Base-by-base conservation (phyloP, 2,888 invertebrate genomes). In the Drosophila putrida region DNA sequence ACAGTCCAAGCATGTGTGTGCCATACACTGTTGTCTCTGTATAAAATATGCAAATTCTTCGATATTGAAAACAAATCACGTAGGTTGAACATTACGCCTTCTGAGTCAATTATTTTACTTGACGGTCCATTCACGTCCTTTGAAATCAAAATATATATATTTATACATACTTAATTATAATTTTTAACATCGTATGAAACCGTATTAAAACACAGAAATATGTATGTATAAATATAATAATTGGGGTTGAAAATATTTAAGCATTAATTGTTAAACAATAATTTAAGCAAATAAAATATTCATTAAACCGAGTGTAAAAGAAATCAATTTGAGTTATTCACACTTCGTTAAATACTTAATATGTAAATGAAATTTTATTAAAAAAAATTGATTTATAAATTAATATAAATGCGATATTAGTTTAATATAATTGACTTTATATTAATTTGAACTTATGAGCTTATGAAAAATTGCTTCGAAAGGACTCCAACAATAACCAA, bases 31-130 rank as follows among this genome's bases (percentile, higher is more conserved):
- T 62, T 71, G 43, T 50, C 38, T 57, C 20, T 57, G 25, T 49
- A 11, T 46, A 58, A 51, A 61, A 72, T 88, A 89, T 89, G 84
- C 80, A 88, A 85, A 85, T 89, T 70, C 13, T 58, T 54, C 51
- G 47, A 63, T 80, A 82, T 64, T 46, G 60, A 63, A 89, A 85
- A 80, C 84, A 86, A 88, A 89, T 86, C 90, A 89, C 77, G 83
- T 75, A 79, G 57, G 71, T 84, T 69, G 62, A 62, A 66, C 61
- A 31, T 33, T n/a, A 36, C 6, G 11, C 20, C 35, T 13, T 20
- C 43, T 13, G 38, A 68, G 53, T 60, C 41, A 62, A 57, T 72
- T 62, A 67, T 72, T 58, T 54, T 47, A 11, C 28, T 31, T 13
- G 10, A 50, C 27, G 11, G 46, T 49, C 38, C 11, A 4, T 13